These are phyloP conservation scores for Idaea straminata DNA, from an alignment of 2,888 invertebrate genomes.

Conservation along the genomic window DNA sequence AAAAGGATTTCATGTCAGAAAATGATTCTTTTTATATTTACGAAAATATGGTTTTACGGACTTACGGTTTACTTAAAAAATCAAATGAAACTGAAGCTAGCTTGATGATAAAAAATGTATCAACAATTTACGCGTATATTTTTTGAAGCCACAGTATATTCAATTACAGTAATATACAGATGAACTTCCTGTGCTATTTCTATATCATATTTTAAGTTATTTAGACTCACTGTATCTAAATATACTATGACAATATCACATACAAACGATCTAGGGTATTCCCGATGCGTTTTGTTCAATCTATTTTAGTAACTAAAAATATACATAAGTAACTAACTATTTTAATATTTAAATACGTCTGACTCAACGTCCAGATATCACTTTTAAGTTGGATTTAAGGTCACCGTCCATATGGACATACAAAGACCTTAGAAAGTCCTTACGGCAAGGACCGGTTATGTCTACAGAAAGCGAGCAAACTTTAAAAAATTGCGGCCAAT, in stretches of 20 bases:
- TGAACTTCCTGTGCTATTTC: background rate
- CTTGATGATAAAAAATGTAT: constrained; percentile 9
- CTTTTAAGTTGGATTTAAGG: background rate
- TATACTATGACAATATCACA: constrained; percentile 26
- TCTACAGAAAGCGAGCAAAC: no score
- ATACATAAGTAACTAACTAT: background rate
- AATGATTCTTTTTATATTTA: background rate
- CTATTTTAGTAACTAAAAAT: constrained; percentile 2
- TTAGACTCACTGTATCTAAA: constrained; percentile 7
- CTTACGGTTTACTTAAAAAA: no score
- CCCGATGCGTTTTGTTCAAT: constrained; percentile 1
- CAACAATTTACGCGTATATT: constrained; percentile 12
- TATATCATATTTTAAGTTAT: no score
- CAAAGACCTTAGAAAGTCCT: no score
- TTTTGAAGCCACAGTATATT: constrained; percentile 18
- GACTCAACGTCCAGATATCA: constrained; percentile 14
- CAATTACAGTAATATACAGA: constrained; percentile 5
- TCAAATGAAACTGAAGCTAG: no score
- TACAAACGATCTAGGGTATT: constrained; percentile 15
- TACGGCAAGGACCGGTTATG: no score
- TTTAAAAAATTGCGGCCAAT: no score
- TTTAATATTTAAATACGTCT: constrained; percentile 10
- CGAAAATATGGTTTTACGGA: no score
- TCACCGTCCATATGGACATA: background rate
- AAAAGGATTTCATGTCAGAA: constrained; percentile 9